These are phyloP conservation scores for Meloidogyne chitwoodi DNA, from an alignment of 1,140 invertebrate species.

Conservation along the genomic window DNA sequence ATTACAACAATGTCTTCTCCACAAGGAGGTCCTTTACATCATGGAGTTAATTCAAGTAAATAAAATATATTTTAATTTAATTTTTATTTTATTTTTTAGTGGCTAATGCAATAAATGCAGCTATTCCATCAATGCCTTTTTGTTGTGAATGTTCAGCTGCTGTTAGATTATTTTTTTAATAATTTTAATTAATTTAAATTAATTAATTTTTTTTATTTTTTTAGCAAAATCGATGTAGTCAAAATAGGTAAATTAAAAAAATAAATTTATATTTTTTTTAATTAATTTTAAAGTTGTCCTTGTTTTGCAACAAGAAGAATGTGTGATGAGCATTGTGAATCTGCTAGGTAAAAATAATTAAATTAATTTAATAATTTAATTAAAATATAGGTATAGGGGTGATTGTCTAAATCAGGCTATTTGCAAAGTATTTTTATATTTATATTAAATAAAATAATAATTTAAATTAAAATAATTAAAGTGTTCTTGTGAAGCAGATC, in stretches of 20 bases:
- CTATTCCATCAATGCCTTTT: slow-evolving; percentile 26
- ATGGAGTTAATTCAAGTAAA: slow-evolving; percentile 18
- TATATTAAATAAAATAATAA: background rate
- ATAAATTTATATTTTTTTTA: background rate
- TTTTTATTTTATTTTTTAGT: background rate
- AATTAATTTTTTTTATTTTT: background rate
- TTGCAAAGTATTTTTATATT: slow-evolving; percentile 50
- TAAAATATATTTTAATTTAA: background rate
- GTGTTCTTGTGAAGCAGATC: slow-evolving; percentile 60
- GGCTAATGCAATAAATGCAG: slow-evolving; percentile 10
- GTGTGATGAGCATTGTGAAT: slow-evolving; percentile 59
- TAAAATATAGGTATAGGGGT: slow-evolving; percentile 54
- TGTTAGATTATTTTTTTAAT: slow-evolving; percentile 7
- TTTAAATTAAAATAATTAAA: background rate
- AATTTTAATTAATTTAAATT: background rate
- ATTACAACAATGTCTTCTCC: slow-evolving; percentile 16
- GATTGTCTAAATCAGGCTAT: slow-evolving; percentile 60
- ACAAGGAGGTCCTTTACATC: background rate
- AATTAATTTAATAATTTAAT: background rate
- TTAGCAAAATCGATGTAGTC: slow-evolving; percentile 49
- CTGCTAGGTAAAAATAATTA: slow-evolving; percentile 44
- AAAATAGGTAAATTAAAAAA: slow-evolving; percentile 30
- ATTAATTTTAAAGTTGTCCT: slow-evolving; percentile 43
- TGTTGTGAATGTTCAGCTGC: slow-evolving; percentile 50
- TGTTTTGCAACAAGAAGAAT: slow-evolving; percentile 58